These are phyloP conservation scores for Thalassophryne amazonica DNA, from an alignment of 2,797 vertebrate species.

Conservation along the genomic window DNA sequence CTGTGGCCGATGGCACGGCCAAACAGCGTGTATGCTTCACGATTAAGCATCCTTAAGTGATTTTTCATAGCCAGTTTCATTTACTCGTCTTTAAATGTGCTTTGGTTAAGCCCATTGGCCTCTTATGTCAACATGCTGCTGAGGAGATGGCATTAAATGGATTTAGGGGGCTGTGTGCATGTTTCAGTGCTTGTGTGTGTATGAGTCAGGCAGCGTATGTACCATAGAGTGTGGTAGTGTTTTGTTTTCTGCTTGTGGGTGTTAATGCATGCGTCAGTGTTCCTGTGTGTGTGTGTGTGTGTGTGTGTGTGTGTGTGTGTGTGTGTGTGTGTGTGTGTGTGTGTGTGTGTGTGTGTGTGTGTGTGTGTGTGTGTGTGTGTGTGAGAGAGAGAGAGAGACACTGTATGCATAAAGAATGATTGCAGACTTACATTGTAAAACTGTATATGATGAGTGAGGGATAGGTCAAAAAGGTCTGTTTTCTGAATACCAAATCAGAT, in stretches of 20 bases:
- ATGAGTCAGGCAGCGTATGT: slow-evolving; percentile 1
- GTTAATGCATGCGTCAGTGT: slow-evolving; percentile 8
- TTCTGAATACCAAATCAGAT: slow-evolving; percentile 71
- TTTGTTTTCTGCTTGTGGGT: slow-evolving; percentile 18
- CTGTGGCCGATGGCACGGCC: slow-evolving; percentile 46
- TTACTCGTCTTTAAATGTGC: slow-evolving; percentile 74
- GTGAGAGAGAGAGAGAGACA: too few relatives aligned
- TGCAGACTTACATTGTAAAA: slow-evolving; percentile 18
- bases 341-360: slow-evolving; percentile 1
- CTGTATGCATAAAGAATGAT: slow-evolving; percentile 13
- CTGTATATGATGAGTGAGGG: slow-evolving; percentile 26
- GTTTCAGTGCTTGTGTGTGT: slow-evolving; percentile 13
- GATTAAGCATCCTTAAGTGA: slow-evolving; percentile 73
- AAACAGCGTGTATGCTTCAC: slow-evolving; percentile 58
- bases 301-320: slow-evolving; percentile 22
- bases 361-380: slow-evolving; percentile 14
- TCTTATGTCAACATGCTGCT: slow-evolving; percentile 76
- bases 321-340: slow-evolving; percentile 13
- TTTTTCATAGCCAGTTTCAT: slow-evolving; percentile 71
- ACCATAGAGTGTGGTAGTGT: slow-evolving; percentile 13
- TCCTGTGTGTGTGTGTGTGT: slow-evolving; percentile 10
- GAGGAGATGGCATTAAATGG: slow-evolving; percentile 76
- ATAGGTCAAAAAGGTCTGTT: slow-evolving; percentile 58
- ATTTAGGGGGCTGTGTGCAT: slow-evolving; percentile 58
- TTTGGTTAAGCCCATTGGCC: slow-evolving; percentile 76